These are phyloP conservation scores for Hymenopus coronatus DNA, from an alignment of 2,888 invertebrate genomes.

Conservation along the genomic window DNA sequence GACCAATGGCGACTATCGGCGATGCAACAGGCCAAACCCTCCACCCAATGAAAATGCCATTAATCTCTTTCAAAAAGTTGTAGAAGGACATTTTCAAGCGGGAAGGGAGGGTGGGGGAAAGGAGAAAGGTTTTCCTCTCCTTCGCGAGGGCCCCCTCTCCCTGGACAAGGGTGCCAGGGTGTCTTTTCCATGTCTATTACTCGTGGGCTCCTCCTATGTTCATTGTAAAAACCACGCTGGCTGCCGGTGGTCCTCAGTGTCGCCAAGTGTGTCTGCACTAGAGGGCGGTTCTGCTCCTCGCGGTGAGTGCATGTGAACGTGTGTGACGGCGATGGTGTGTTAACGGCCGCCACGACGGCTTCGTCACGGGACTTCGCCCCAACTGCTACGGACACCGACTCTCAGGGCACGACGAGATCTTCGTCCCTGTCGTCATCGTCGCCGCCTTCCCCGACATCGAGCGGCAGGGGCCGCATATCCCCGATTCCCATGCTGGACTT, in stretches of 20 bases:
- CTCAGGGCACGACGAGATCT: conserved; percentile 47
- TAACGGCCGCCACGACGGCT: conserved; percentile 48
- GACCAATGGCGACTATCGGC: conserved; percentile 23
- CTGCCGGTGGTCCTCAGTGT: not conserved
- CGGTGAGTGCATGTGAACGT: conserved; percentile 6
- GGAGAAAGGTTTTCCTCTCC: conserved; percentile 14
- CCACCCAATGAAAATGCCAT: conserved; percentile 52
- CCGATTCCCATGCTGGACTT: conserved; percentile 52
- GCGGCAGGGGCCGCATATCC: conserved; percentile 43
- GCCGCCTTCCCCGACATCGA: conserved; percentile 52
- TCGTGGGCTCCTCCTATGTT: conserved; percentile 22
- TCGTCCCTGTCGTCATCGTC: conserved; percentile 54
- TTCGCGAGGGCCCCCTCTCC: not conserved
- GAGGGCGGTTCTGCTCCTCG: not conserved
- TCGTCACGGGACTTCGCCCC: conserved; percentile 54
- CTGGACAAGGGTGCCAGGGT: not conserved
- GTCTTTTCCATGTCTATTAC: conserved; percentile 25
- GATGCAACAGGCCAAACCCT: conserved; percentile 29
- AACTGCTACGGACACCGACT: conserved; percentile 41
- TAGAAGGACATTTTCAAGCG: conserved; percentile 17
- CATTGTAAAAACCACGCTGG: conserved; percentile 19
- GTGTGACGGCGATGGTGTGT: conserved; percentile 18
- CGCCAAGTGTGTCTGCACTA: not conserved
- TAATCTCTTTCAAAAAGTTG: conserved; percentile 51
- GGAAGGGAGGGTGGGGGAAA: conserved; percentile 2